Percentiles rank a stretch among this genome's conserved stretches.
These are phyloP conservation scores for Anabacerthia variegaticeps DNA, from an alignment of 2,797 vertebrate genomes.

Conservation along the genomic window DNA sequence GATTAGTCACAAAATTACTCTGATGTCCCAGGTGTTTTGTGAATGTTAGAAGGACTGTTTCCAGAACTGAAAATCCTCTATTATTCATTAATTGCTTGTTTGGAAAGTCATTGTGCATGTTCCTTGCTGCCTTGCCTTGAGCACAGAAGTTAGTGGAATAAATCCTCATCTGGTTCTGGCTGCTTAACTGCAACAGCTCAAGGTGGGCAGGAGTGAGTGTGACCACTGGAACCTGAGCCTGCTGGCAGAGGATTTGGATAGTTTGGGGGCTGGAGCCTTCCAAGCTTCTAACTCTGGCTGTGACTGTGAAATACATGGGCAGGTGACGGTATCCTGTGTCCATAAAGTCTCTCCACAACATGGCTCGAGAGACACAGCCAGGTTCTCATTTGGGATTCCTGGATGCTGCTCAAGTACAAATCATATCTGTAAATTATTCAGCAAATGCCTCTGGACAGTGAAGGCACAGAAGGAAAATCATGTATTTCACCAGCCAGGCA, in stretches of 20 bases:
- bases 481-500: background rate
- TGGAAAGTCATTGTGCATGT: background rate
- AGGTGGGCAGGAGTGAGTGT: background rate
- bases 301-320: background rate
- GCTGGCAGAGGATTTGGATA: background rate
- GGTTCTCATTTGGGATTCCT: background rate
- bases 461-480: background rate
- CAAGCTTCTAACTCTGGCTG: background rate
- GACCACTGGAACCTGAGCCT: background rate
- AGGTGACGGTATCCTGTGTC: background rate
- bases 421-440: background rate
- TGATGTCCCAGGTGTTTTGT: constrained; percentile 33
- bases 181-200: background rate
- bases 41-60: background rate
- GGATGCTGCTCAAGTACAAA: background rate
- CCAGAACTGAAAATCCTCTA: background rate
- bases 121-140: background rate
- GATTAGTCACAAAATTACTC: constrained; percentile 56
- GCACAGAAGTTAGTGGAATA: background rate
- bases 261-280: background rate
- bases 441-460: background rate
- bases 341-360: background rate
- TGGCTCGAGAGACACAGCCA: background rate
- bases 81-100: background rate
- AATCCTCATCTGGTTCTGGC: background rate